Conservation (phyloP, 2,113 vertebrate genomes). For the Microtus ochrogaster region DNA sequence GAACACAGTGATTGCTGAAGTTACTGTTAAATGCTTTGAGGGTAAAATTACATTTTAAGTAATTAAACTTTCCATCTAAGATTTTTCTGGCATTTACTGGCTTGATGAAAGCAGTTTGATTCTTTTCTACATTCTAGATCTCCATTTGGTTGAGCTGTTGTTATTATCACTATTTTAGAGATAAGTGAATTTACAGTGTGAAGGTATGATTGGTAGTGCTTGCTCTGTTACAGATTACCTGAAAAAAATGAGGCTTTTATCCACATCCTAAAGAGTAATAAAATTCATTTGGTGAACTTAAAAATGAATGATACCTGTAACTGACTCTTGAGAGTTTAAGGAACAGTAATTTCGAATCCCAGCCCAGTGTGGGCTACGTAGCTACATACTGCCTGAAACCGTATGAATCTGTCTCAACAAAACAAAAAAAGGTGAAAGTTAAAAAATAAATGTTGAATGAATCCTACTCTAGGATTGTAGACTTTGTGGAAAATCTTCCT, state of each 20-base stretch:
- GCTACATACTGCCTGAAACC: neutral
- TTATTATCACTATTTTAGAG: neutral
- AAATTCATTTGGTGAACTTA: neutral
- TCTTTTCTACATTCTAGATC: neutral
- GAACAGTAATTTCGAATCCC: neutral
- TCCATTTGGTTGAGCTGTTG: neutral
- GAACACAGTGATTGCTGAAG: neutral
- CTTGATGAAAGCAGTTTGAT: constrained; percentile 2
- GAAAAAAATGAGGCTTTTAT: neutral
- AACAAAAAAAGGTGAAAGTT: neutral
- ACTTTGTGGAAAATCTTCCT: neutral
- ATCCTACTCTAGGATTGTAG: neutral
- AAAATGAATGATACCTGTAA: neutral
- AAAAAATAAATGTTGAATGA: neutral
- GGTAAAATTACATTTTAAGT: constrained; percentile 14
- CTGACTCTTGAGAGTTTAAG: neutral
- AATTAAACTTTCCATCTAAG: neutral
- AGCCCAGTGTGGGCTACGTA: neutral
- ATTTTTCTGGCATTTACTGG: neutral
- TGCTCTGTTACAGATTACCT: neutral
- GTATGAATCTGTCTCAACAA: neutral
- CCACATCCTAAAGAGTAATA: neutral
- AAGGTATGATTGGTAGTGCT: neutral
- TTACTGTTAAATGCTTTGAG: neutral
- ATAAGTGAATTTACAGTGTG: neutral